These are phyloP conservation scores for Drosophila lowei DNA, from an alignment of 1,140 invertebrate species.

Conservation along the genomic window DNA sequence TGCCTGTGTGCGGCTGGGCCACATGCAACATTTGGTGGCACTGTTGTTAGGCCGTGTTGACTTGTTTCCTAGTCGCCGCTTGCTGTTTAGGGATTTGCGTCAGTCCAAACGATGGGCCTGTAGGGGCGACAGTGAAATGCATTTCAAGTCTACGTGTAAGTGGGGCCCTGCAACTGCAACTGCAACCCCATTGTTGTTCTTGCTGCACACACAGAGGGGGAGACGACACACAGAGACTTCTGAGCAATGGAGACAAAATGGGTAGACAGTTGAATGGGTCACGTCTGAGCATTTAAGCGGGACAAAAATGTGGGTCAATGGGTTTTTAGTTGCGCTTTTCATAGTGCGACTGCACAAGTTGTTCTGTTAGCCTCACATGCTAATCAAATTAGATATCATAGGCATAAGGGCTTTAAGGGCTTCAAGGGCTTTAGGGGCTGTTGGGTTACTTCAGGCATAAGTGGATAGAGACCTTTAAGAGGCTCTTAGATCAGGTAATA, in stretches of 20 bases:
- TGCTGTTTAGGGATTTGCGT: slow-evolving; percentile 55
- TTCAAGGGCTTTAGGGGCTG: no score
- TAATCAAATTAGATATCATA: slow-evolving; percentile 58
- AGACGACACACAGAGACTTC: background rate
- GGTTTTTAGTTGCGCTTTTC: slow-evolving; percentile 78
- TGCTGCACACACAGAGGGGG: slow-evolving; percentile 19
- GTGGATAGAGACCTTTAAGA: no score
- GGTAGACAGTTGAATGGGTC: slow-evolving; percentile 43
- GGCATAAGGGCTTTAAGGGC: no score
- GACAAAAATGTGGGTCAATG: slow-evolving; percentile 76
- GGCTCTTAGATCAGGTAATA: no score
- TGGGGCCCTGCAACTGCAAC: no score
- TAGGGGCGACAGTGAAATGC: slow-evolving; percentile 54
- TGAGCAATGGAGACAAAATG: slow-evolving; percentile 15
- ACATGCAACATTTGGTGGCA: slow-evolving; percentile 67
- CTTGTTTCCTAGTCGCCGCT: slow-evolving; percentile 66
- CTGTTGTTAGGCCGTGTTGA: slow-evolving; percentile 63
- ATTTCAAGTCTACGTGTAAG: slow-evolving; percentile 56
- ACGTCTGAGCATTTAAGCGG: slow-evolving; percentile 69
- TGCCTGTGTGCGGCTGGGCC: slow-evolving; percentile 29
- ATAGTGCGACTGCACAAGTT: slow-evolving; percentile 55
- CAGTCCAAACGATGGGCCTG: slow-evolving; percentile 56
- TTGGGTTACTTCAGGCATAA: no score
- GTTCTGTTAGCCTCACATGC: slow-evolving; percentile 32
- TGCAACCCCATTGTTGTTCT: slow-evolving; percentile 43